Evolutionary conservation across 2,888 invertebrate species (phyloP), one percentile per base, ranked within the genome.

Genomic region (Drosophila infuscata): DNA sequence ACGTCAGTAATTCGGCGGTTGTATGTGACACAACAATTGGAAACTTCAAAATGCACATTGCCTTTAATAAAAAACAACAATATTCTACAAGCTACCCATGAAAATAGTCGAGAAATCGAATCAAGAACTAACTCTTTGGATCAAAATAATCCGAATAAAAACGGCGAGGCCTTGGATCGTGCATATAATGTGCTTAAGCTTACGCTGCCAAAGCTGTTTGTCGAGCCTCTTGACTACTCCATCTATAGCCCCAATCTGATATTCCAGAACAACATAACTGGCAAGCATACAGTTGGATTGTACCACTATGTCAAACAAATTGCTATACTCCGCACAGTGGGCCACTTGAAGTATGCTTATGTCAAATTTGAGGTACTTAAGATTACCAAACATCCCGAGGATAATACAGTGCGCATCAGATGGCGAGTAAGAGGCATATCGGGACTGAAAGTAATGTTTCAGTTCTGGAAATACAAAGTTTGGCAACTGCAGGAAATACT

Each of bases 391-490:
- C 96, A 98, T 88, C 95, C 96, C 0, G 97, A 98, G 89, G 98
- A 98, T 90, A 96, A 96, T 17, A 95, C 97, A 6, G 94, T 99
- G 6, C 96, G 96, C 92, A 95, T 98, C 82, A 94, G 98, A 82
- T 99, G 99, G 98, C 95, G 97, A 70, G 96, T 98, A 70, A 93
- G 94, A 60, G 98, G 98, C 5, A 94, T 98, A 82, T 96, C 97
- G 1, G 97, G 96, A 0, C 90, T 96, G 0, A 96, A 96, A 88
- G 93, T 97, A 0, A 95, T 98, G 93, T 93, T 97, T 62, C 94
- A 95, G 91, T 97, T 98, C 92, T 98, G 98, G 97, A 97, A 96
- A 91, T 96, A 95, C 91, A 97, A 95, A 91, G 85, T 97, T 1
- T 97, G 97, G 96, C 94, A 96, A 78, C 93, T 96, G 80, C 95